Conservation (phyloP, 2,797 vertebrate genomes). For the Notolabrus celidotus region DNA sequence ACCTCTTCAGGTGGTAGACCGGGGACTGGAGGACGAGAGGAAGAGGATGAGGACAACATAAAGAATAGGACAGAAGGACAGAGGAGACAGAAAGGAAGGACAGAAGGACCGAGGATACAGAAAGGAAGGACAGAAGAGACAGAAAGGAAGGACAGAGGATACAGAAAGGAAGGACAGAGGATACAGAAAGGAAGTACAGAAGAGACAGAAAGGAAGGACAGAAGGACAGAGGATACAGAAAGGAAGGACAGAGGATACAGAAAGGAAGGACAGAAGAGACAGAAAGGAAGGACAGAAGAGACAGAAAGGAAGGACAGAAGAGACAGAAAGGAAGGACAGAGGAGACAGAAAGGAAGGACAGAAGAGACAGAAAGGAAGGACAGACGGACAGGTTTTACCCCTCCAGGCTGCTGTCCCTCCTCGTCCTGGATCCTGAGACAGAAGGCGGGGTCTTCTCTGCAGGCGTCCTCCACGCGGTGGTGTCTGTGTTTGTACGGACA, state of each 20-base stretch:
- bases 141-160: background rate
- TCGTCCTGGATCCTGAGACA: constrained; percentile 74
- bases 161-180: no score
- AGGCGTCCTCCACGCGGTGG: constrained; percentile 80
- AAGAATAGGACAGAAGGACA: background rate
- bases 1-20: constrained; percentile 78
- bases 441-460: constrained; percentile 81
- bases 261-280: no score
- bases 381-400: no score
- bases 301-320: background rate
- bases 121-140: no score
- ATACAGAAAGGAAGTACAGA: background rate
- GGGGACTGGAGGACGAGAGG: constrained; percentile 23
- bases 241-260: background rate
- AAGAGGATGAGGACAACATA: background rate
- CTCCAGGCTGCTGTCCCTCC: constrained; percentile 15
- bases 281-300: no score
- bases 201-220: no score
- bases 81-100: no score
- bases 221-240: no score
- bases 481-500: constrained; percentile 89
- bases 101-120: no score
- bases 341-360: background rate
- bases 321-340: no score
- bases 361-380: background rate